Percentiles rank a stretch among this genome's conserved stretches.
These are phyloP conservation scores for Cyprinodon variegatus DNA, from an alignment of 2,113 vertebrate species.

Conservation along the genomic window DNA sequence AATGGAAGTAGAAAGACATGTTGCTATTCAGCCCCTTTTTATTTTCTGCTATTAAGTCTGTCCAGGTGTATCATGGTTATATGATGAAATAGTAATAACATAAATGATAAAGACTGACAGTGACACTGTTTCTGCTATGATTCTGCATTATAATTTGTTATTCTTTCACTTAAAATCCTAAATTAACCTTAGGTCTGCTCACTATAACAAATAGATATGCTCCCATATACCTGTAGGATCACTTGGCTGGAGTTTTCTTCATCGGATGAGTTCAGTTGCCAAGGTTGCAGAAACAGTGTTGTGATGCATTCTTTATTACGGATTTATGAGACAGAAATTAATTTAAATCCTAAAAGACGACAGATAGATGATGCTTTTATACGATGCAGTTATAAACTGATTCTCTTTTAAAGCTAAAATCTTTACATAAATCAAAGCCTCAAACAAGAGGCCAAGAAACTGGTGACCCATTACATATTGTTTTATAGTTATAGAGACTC, in stretches of 20 bases:
- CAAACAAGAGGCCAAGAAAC: conserved; percentile 5
- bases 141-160: no score
- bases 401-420: neutral
- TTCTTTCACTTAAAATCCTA: no score
- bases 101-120: no score
- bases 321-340: conserved; percentile 36
- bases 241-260: conserved; percentile 4
- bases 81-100: no score
- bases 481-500: neutral
- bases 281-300: conserved; percentile 30
- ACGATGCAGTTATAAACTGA: conserved; percentile 12
- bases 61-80: no score
- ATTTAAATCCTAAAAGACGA: conserved; percentile 8
- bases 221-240: neutral
- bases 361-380: conserved; percentile 3
- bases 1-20: no score
- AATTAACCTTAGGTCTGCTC: no score
- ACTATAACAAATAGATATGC: neutral
- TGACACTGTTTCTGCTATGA: no score
- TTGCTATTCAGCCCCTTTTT: no score
- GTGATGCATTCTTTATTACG: conserved; percentile 24
- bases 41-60: no score
- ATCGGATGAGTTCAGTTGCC: no score
- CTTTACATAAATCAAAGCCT: conserved; percentile 19
- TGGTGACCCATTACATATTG: conserved; percentile 28